Conservation (phyloP, 2,888 invertebrate genomes). For the Phymatocera aterrima region DNA sequence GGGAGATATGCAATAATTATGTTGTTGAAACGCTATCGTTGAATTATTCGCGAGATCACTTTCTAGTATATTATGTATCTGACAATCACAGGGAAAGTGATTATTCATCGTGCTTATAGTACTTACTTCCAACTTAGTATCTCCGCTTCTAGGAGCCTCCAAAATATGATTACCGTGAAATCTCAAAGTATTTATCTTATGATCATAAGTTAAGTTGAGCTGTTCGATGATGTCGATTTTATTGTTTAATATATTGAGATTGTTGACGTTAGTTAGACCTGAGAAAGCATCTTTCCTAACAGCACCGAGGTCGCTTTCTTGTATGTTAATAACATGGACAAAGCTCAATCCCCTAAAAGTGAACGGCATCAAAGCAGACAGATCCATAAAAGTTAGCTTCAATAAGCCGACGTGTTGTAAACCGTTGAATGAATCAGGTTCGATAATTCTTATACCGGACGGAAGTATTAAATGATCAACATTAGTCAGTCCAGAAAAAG, state of each 20-base stretch:
- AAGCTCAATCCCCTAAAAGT: conserved; percentile 88
- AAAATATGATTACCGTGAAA: conserved; percentile 90
- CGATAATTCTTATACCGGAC: conserved; percentile 85
- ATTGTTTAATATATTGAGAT: conserved; percentile 87
- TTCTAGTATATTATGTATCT: conserved; percentile 85
- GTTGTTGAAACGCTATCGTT: conserved; percentile 74
- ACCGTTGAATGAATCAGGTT: conserved; percentile 88
- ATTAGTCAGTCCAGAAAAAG: conserved; percentile 90
- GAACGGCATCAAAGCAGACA: conserved; percentile 82
- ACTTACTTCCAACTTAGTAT: conserved; percentile 84
- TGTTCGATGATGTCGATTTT: conserved; percentile 90
- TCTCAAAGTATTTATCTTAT: conserved; percentile 83
- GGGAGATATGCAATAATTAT: conserved; percentile 91
- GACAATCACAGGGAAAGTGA: conserved; percentile 93
- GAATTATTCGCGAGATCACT: conserved; percentile 85
- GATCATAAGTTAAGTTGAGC: conserved; percentile 83
- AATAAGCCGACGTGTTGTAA: conserved; percentile 89
- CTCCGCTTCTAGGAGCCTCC: conserved; percentile 82
- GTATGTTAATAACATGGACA: conserved; percentile 85
- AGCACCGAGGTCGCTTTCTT: conserved; percentile 89
- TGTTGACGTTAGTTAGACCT: conserved; percentile 84
- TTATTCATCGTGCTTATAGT: conserved; percentile 85
- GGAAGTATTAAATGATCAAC: conserved; percentile 91
- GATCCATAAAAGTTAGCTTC: conserved; percentile 90
- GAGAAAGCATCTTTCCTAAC: conserved; percentile 86